phyloP scores from a whole-genome alignment of 2,888 invertebrate genomes.

The Plagiodera versicolora region DNA sequence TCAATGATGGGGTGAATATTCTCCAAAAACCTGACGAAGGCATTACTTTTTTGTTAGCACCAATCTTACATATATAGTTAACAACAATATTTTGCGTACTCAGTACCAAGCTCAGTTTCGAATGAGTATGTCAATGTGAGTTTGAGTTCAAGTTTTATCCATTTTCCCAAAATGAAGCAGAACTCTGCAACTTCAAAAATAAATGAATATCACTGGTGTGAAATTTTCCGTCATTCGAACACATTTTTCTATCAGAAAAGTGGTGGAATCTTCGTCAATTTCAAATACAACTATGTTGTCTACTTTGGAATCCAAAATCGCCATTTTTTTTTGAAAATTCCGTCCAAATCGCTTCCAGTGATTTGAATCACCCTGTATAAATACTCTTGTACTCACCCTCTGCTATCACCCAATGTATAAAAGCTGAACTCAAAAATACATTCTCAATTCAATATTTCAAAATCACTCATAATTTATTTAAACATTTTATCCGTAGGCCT shows the following conservation, averaged over 20 bases:
- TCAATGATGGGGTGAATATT: constrained; percentile 37
- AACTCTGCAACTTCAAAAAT: no score
- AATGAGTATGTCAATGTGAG: constrained; percentile 32
- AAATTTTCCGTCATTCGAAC: no score
- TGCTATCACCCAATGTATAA: constrained; percentile 18
- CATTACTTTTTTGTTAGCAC: constrained; percentile 55
- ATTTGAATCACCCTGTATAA: no score
- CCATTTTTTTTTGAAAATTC: no score
- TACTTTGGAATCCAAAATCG: no score
- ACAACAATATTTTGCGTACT: constrained; percentile 50
- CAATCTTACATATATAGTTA: constrained; percentile 55
- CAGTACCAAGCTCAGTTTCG: constrained; percentile 40
- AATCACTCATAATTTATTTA: constrained; percentile 8
- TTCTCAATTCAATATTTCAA: constrained; percentile 4
- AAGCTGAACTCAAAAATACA: constrained; percentile 38
- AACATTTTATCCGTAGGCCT: constrained; percentile 4
- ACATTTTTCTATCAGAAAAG: no score
- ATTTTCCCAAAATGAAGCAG: constrained; percentile 8
- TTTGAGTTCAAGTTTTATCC: constrained; percentile 39
- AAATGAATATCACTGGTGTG: no score
- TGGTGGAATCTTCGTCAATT: no score
- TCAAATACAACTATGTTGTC: no score
- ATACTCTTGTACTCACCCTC: no score
- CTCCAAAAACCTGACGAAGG: constrained; percentile 42
- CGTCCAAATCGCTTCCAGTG: no score